Conservation (phyloP, 2,888 invertebrate genomes). For the Tanaodytes sp. region DNA sequence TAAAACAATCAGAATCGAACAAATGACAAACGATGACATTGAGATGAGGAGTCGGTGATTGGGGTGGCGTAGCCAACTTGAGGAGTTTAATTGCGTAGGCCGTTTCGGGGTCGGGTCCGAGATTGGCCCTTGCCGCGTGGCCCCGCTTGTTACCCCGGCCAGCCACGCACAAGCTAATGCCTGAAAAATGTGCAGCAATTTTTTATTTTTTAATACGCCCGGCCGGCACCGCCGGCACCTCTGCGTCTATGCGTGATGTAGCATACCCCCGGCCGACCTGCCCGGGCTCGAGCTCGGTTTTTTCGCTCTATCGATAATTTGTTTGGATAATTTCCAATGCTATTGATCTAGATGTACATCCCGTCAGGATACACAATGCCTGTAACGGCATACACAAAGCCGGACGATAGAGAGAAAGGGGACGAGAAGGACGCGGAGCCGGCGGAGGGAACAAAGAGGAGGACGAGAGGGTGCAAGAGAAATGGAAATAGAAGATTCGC, state of each 20-base stretch:
- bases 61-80: too few species aligned
- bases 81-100: too few species aligned
- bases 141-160: constrained; percentile 53
- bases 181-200: constrained; percentile 73
- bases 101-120: too few species aligned
- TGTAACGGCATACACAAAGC: constrained; percentile 55
- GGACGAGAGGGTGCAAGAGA: constrained; percentile 50
- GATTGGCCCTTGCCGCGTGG: not conserved
- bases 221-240: constrained; percentile 54
- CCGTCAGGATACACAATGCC: constrained; percentile 70
- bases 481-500: constrained; percentile 51
- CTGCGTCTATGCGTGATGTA: constrained; percentile 70
- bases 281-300: constrained; percentile 58
- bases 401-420: constrained; percentile 51
- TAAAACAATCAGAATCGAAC: too few species aligned
- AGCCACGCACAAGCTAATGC: constrained; percentile 59
- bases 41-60: too few species aligned
- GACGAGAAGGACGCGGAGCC: constrained; percentile 37
- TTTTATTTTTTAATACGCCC: constrained; percentile 73
- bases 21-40: too few species aligned
- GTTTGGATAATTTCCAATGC: constrained; percentile 74
- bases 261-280: constrained; percentile 64
- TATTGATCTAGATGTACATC: constrained; percentile 73
- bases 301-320: constrained; percentile 71
- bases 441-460: constrained; percentile 51